Base-by-base conservation (phyloP, 2,888 invertebrate species). In the Brenthis ino region DNA sequence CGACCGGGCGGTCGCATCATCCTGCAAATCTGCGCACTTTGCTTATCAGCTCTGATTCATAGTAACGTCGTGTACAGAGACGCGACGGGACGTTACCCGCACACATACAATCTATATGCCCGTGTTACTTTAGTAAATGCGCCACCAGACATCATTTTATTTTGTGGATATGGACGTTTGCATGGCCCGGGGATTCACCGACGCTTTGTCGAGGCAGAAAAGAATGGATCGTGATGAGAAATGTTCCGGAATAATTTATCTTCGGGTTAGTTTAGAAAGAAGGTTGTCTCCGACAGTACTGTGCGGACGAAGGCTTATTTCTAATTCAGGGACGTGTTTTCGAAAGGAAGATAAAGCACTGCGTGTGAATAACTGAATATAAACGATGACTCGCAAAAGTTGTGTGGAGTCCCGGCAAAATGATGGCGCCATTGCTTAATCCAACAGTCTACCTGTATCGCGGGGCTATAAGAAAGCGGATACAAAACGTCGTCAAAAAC, bases 31-130 rank as follows among this genome's bases (percentile, higher is more conserved):
- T 89, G 87, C 77, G 82, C 82, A 81, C 83, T 77, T 77, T 79
- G 87, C 91, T 91, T 92, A 91, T 92, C 90, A 90, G 86, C 80
- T 79, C 84, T 89, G 88, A 91, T 90, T 91, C 90, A 91, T 90
- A 85, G 82, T 80, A 78, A 77, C 79, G 77, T 82, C 74, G 79
- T 79, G 82, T 77, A 82, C 79, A 77, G 78, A 77, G 75, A 79
- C 78, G 72, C 77, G 75, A 79, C 78, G 72, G 71, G 72, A 76
- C 71, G 69, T 71, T 76, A 78, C 74, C 65, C 77, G 61, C 75
- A 79, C 77, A 77, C 79, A 80, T 78, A 78, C 76, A 78, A 73
- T 77, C 76, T 79, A 80, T 81, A 80, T 81, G 80, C 79, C 76
- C 75, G 80, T 76, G 82, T 82, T 84, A 85, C 85, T 86, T 53